A percentile compares a stretch with the other conserved stretches of the same genome.
Conservation (phyloP, 2,797 vertebrate species). For the Molothrus ater region DNA sequence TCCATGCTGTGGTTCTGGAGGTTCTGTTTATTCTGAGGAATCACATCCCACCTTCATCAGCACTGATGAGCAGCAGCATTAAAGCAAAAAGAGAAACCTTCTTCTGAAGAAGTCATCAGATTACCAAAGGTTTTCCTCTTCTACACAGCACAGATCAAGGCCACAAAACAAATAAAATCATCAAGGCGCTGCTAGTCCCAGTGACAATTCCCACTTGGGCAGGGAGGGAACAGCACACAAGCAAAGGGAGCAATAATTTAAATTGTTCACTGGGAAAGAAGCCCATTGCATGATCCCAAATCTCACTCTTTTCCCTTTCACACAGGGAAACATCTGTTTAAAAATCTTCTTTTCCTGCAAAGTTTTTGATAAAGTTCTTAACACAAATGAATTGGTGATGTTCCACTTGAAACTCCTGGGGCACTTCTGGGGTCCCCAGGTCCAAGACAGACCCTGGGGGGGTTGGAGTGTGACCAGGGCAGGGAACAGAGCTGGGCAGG, state of each 20-base stretch:
- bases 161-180: background rate
- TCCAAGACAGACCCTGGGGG: background rate
- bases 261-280: background rate
- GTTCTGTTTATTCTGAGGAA: background rate
- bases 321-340: background rate
- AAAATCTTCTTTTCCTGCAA: background rate
- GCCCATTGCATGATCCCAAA: background rate
- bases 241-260: background rate
- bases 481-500: accelerated
- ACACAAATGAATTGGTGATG: background rate
- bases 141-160: background rate
- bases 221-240: background rate
- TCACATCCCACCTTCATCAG: background rate
- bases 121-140: background rate
- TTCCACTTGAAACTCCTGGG: background rate
- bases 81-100: background rate
- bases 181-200: background rate
- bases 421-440: background rate
- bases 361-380: background rate
- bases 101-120: background rate
- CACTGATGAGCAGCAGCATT: background rate
- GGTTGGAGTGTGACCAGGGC: accelerated
- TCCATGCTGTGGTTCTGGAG: too few species aligned
- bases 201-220: background rate
- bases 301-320: background rate